A percentile compares a stretch with the other conserved stretches of the same genome.
Evolutionary conservation across 2,888 invertebrate species (phyloP).

Genomic region (Macrophya alboannulata): DNA sequence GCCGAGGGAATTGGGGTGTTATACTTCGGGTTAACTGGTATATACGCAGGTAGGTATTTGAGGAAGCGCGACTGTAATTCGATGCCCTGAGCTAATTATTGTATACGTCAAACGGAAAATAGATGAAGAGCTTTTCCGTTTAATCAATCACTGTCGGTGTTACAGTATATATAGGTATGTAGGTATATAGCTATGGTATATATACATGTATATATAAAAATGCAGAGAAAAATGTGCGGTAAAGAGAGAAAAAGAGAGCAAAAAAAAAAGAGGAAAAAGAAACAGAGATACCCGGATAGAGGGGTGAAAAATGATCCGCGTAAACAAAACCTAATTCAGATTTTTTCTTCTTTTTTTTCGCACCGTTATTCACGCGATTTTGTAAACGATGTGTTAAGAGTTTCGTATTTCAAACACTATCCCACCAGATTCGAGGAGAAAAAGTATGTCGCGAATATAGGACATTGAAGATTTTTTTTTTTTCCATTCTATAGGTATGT

Average conservation of each 20-base stretch:
- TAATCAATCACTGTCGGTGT: slow-evolving; percentile 46
- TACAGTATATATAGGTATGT: neutral
- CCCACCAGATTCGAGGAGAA: neutral
- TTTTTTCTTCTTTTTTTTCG: neutral
- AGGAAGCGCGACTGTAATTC: neutral
- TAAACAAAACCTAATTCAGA: slow-evolving; percentile 21
- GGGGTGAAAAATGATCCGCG: slow-evolving; percentile 24
- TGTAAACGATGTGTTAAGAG: neutral
- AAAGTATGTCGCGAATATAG: neutral
- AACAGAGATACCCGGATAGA: neutral
- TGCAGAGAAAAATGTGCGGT: neutral
- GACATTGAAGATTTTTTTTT: too few species aligned
- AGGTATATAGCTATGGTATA: neutral
- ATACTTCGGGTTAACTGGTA: neutral
- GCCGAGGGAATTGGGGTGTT: too few species aligned
- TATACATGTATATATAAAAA: neutral
- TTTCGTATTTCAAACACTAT: neutral
- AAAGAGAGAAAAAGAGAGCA: neutral
- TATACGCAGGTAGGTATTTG: too few species aligned
- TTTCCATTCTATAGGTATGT: too few species aligned
- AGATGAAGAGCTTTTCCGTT: slow-evolving; percentile 39
- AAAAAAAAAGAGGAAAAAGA: neutral
- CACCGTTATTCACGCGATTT: neutral
- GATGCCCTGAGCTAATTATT: slow-evolving; percentile 21
- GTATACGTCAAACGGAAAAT: slow-evolving; percentile 30